These are phyloP conservation scores for Imbricaverruca yamaguchii DNA, from an alignment of 2,888 invertebrate genomes.

Conservation along the genomic window DNA sequence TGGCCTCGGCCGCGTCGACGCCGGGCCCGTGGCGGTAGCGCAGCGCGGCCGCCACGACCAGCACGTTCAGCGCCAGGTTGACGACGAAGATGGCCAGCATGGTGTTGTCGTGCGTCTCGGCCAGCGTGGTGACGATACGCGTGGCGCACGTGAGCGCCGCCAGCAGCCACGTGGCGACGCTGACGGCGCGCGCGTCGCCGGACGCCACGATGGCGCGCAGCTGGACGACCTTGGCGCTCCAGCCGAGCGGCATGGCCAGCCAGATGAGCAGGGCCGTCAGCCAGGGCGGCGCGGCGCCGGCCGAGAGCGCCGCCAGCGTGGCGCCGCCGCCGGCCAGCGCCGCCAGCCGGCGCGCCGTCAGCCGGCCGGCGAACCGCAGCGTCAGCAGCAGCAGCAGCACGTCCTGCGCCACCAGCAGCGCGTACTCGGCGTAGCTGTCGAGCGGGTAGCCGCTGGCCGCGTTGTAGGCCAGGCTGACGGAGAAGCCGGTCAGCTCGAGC, in stretches of 20 bases:
- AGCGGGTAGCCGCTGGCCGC: neutral
- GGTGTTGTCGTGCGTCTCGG: neutral
- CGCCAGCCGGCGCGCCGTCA: neutral
- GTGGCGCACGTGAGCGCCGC: conserved; percentile 6
- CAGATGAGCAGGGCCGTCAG: neutral
- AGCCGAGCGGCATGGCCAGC: conserved; percentile 10
- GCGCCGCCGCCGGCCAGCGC: neutral
- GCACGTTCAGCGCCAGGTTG: neutral
- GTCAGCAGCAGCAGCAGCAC: conserved; percentile 17
- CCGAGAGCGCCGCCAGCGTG: neutral
- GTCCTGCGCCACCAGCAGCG: conserved; percentile 17
- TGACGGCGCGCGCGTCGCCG: neutral
- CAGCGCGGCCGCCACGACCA: neutral
- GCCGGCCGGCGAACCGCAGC: neutral
- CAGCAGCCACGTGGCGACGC: conserved; percentile 10
- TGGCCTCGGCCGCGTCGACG: no score
- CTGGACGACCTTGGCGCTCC: conserved; percentile 12
- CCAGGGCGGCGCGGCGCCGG: neutral
- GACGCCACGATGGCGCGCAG: neutral
- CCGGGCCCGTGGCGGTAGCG: neutral
- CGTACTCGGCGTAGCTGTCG: conserved; percentile 6
- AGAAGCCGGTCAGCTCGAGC: neutral
- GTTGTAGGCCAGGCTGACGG: conserved; percentile 14
- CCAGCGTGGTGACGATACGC: conserved; percentile 12
- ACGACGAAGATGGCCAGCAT: neutral